Base-by-base conservation (phyloP, 1,140 invertebrate genomes). In the Gryllus bimaculatus region DNA sequence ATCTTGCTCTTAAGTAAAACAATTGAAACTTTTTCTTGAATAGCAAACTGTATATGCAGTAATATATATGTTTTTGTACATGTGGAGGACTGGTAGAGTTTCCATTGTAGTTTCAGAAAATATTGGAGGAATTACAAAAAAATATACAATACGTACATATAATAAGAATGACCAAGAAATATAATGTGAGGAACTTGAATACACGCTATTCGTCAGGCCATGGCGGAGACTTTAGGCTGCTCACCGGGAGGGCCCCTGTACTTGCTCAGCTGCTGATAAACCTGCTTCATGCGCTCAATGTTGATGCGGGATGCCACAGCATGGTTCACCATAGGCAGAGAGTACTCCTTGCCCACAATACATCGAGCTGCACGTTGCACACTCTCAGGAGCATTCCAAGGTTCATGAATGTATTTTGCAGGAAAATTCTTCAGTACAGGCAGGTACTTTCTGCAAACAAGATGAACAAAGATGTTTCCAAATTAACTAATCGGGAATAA, bases 311-410 rank as follows among this genome's bases (percentile, higher is more conserved):
- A 93, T 47, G 90, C 93, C 76, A 91, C 90, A 8, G 87, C 85
- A 84, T 97, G 95, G 83, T 95, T 92, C 0, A 96, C 91, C 89
- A 97, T 96, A 1, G 95, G 95, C 80, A 94, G 81, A 0, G 95
- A 92, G 84, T 96, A 97, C 84, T 96, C 93, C 82, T 90, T 89
- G 7, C 95, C 95, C 73, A 97, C 90, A 20, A 94, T 90, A 85
- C 95, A 97, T 82, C 92, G 92, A 0, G 93, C 91, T n/a, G 91
- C 87, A 82, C 89, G 86, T 84, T 97, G 95, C 8, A 96, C 90
- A 75, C 86, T 86, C 75, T 93, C 89, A 0, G 95, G 94, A 0
- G 95, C 94, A 81, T 90, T 91, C 95, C 95, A 97, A 0, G 95
- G 95, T 83, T 96, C 94, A 84, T 96, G 95, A 80, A 96, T 95